phyloP scores from a whole-genome alignment of 2,888 invertebrate species.

The Lithosia quadra region DNA sequence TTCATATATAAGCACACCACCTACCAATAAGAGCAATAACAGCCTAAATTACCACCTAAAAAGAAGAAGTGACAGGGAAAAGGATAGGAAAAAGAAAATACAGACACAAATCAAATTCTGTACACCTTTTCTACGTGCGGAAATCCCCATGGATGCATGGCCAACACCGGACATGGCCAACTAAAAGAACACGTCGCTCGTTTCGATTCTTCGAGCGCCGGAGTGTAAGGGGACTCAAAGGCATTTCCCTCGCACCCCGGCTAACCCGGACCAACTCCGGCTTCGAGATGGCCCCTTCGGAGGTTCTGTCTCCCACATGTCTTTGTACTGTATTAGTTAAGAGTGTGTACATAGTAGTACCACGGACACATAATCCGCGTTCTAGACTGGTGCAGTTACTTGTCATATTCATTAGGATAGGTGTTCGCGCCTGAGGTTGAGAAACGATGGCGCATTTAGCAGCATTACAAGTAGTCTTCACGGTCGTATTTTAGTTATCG shows the following conservation, averaged over 20 bases:
- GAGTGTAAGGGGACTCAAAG: too few relatives aligned
- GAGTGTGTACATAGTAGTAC: neutral
- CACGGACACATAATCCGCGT: neutral
- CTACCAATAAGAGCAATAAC: neutral
- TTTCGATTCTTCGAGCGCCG: too few relatives aligned
- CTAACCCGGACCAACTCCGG: too few relatives aligned
- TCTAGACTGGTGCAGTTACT: neutral
- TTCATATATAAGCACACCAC: neutral
- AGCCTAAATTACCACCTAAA: neutral
- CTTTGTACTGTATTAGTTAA: neutral
- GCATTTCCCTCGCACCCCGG: too few relatives aligned
- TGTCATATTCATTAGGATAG: neutral
- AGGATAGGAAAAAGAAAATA: neutral
- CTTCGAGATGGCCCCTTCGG: too few relatives aligned
- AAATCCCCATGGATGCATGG: too few relatives aligned
- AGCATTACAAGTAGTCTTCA: conserved; percentile 39
- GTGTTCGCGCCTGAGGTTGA: neutral
- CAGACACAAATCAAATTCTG: neutral
- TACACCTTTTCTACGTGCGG: too few relatives aligned
- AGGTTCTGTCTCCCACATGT: too few relatives aligned
- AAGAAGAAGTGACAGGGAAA: neutral
- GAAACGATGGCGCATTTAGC: conserved; percentile 22
- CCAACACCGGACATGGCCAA: too few relatives aligned
- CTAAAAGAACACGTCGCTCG: too few relatives aligned
- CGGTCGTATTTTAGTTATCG: conserved; percentile 20